These are phyloP conservation scores for Lasioglossum villosulum DNA, from an alignment of 2,888 invertebrate species.

Conservation along the genomic window DNA sequence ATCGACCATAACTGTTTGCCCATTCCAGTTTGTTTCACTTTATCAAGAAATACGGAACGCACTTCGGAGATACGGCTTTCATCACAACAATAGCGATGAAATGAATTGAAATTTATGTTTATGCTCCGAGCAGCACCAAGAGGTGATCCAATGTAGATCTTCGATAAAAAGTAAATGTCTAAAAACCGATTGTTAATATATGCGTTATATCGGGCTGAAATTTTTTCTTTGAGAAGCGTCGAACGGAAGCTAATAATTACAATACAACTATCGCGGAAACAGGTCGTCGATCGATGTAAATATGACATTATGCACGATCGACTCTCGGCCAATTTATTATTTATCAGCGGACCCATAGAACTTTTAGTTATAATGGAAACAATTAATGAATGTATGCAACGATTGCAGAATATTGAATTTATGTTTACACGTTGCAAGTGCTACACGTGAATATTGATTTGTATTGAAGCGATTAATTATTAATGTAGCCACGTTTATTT, in stretches of 20 bases:
- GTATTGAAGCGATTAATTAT: not conserved
- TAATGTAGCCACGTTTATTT: not conserved
- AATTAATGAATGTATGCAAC: not conserved
- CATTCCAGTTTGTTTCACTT: not conserved
- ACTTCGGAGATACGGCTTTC: not conserved
- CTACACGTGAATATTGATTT: not conserved
- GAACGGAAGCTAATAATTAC: not conserved
- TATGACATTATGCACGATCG: not conserved
- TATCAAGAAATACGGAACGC: not conserved
- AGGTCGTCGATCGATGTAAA: not conserved
- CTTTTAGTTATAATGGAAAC: not conserved
- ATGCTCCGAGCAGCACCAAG: no score
- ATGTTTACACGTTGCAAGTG: not conserved
- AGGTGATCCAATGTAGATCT: not conserved
- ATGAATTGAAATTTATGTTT: not conserved
- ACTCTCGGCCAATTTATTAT: not conserved
- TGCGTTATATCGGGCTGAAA: not conserved
- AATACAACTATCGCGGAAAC: not conserved
- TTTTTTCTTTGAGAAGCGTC: not conserved
- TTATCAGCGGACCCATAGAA: not conserved
- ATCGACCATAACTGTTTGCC: not conserved
- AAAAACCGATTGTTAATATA: not conserved
- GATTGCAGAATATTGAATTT: not conserved
- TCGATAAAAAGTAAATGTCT: not conserved
- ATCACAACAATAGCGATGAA: not conserved